Evolutionary conservation across 2,113 vertebrate species (phyloP), one percentile per base, ranked within the genome.

Genomic region (Pseudorasbora parva): DNA sequence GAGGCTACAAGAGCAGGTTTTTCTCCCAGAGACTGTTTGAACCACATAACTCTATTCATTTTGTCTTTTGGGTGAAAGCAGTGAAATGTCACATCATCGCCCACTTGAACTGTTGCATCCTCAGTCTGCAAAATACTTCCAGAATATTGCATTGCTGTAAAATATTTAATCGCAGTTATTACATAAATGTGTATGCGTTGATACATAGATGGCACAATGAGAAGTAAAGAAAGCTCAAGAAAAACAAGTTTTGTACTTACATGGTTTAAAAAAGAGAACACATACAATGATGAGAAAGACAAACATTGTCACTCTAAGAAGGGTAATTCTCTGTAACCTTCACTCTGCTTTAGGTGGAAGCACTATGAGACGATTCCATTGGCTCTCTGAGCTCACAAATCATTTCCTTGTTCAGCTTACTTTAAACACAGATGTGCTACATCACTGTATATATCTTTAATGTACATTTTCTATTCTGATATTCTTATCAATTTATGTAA

Each of bases 1-100:
- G 47, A 54, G 17, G 89, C 86, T 9, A 92, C 59, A 0, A 88
- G 68, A 7, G 4, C 43, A 1, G 82, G 90, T 56, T 84, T 89
- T 9, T 86, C 43, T 72, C 87, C 90, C 6, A 82, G 51, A 27
- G 45, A n/a, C 54, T 92, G 91, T 49, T 89, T 91, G 8, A 82
- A 91, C 91, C 90, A 92, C 68, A 75, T 85, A 30, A 85, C 60
- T 27, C n/a, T 82, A 15, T 27, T 0, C 1, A 49, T 1, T 1
- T 25, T 37, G 0, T 4, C 4, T 17, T 8, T 2, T 1, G 66
- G 1, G 0, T 45, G 62, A 45, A 82, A 57, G 76, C 90, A 92
- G 33, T 0, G 8, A 11, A 92, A 74, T 43, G 79, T 84, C n/a
- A 88, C 43, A 0, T 5, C 27, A 8, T 85, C 86, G 0, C 89